Conservation (phyloP, 2,888 invertebrate genomes). For the Dasysyrphus tricinctus region DNA sequence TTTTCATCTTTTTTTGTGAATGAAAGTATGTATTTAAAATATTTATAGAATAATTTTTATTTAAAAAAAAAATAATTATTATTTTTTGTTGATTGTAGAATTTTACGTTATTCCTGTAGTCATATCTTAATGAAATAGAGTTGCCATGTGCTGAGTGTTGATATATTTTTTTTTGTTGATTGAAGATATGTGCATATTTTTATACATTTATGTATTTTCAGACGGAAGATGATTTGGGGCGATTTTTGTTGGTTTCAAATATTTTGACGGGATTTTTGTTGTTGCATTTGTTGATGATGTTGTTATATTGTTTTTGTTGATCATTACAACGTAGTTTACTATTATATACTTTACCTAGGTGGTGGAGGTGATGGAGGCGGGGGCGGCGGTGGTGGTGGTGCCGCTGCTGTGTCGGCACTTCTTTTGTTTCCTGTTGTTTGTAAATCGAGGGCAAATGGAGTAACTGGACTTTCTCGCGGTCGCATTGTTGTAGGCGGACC, state of each 20-base stretch:
- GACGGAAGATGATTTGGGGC: conserved; percentile 71
- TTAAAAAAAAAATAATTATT: not conserved
- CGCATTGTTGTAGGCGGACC: conserved; percentile 82
- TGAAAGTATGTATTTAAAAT: conserved; percentile 22
- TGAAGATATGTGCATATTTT: conserved; percentile 79
- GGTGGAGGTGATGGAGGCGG: conserved; percentile 80
- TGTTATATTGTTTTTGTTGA: conserved; percentile 9
- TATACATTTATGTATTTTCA: conserved; percentile 57
- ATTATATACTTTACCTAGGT: conserved; percentile 76
- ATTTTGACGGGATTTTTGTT: conserved; percentile 75
- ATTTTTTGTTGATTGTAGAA: conserved; percentile 56
- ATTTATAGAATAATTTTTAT: conserved; percentile 11
- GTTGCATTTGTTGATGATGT: conserved; percentile 65
- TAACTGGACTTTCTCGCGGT: conserved; percentile 81
- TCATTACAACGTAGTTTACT: conserved; percentile 14
- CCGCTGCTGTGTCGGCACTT: conserved; percentile 80
- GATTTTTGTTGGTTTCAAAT: conserved; percentile 36
- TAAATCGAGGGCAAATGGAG: conserved; percentile 81
- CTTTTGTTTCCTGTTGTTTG: conserved; percentile 81
- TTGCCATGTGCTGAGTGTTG: conserved; percentile 71
- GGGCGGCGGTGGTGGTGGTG: conserved; percentile 80
- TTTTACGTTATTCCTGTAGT: conserved; percentile 51
- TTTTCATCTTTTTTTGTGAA: conserved; percentile 43
- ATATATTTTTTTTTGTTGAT: conserved; percentile 80
- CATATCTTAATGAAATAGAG: conserved; percentile 19